These are phyloP conservation scores for Sceloporus undulatus DNA, from an alignment of 2,113 vertebrate species.

Conservation along the genomic window DNA sequence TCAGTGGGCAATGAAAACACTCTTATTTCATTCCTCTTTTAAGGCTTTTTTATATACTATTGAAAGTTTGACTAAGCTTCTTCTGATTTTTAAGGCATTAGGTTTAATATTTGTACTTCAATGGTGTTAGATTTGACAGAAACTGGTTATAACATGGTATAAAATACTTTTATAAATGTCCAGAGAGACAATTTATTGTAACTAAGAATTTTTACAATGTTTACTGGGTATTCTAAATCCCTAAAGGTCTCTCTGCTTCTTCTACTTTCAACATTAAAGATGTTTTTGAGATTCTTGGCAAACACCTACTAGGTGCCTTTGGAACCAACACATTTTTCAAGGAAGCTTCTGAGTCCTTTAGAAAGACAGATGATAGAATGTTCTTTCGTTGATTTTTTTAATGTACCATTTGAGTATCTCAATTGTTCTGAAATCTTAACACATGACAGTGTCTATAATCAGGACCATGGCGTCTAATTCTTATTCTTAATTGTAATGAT, in stretches of 20 bases:
- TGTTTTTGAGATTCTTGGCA: background rate
- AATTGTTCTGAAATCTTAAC: constrained; percentile 42
- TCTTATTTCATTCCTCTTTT: background rate
- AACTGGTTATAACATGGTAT: background rate
- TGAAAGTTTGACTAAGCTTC: background rate
- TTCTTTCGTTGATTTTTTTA: background rate
- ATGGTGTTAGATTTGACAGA: background rate
- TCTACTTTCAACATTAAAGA: background rate
- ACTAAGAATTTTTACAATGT: background rate
- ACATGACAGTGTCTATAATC: background rate
- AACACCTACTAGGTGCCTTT: constrained; percentile 1
- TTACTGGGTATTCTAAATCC: background rate
- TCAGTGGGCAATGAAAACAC: too few species aligned
- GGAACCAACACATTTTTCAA: background rate
- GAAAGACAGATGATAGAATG: constrained; percentile 12
- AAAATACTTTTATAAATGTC: background rate
- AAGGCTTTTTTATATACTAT: background rate
- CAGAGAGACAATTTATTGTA: background rate
- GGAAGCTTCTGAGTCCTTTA: background rate
- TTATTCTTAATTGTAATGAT: constrained; percentile 37
- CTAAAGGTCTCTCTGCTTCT: background rate
- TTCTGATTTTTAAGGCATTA: background rate
- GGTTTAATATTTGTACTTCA: background rate
- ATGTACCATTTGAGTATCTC: background rate
- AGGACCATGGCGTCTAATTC: constrained; percentile 18